Evolutionary conservation across 35 echinoderm and acorn worm genomes (phyloP), one percentile per base, ranked within the genome.

Genomic region (Ptychodera flava): DNA sequence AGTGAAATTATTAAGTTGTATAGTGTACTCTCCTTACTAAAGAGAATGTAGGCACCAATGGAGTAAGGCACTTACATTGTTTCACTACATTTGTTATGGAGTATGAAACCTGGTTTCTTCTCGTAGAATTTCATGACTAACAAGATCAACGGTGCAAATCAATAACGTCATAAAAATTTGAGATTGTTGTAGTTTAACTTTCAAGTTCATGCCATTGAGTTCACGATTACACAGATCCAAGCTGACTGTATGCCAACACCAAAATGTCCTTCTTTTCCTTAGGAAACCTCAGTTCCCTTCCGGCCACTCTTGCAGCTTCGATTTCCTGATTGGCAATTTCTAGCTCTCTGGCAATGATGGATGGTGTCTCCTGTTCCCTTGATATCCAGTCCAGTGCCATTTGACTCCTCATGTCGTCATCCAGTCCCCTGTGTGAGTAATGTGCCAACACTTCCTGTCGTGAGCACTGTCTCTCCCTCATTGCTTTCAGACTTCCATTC

Each of bases 361-460:
- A 88, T 10, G 83, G 35, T 29, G 88, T 87, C 79, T 99, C 96
- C 88, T 99, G 96, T 64, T 99, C 96, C 37, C 96, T 38, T 0
- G 96, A 99, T 80, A 99, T 99, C 96, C 96, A 99, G 85, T 99
- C 96, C 29, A 99, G 90, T 10, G 96, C 96, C 96, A 99, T 99
- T 93, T 99, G 96, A 36, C 93, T 94, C 0, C 96, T 87, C 96
- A 99, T 94, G 88, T 99, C 96, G 45, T 99, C 96, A 79, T 99
- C 96, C 16, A 99, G 90, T 0, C 87, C 91, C 0, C 96, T 92
- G 79, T 97, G 95, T 1, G 95, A 94, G 80, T 93, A 94, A 37
- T 94, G 96, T 0, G 92, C 88, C 28, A 99, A 85, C 6, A 94
- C 93, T 38, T 94, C 92, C 36, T 94, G 93, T 16, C 96, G 87